These are phyloP conservation scores for Tetramorium bicarinatum DNA, from an alignment of 2,888 invertebrate species.

Conservation along the genomic window DNA sequence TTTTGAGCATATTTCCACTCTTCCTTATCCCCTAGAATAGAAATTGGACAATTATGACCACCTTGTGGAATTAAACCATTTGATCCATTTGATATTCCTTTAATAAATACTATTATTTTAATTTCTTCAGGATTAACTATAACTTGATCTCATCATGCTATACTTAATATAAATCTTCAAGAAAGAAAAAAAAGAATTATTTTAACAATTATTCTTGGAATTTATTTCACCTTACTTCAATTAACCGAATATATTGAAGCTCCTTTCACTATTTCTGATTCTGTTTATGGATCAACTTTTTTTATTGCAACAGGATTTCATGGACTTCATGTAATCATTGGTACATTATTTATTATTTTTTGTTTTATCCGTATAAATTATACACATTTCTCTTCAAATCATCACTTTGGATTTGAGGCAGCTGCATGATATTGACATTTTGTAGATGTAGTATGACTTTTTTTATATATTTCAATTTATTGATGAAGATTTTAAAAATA, in stretches of 20 bases:
- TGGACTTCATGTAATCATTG: constrained; percentile 58
- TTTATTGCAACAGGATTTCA: constrained; percentile 41
- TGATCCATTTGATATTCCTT: constrained; percentile 91
- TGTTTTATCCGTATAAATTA: constrained; percentile 55
- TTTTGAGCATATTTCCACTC: not conserved
- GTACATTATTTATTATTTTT: constrained; percentile 87
- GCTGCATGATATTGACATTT: too few species aligned
- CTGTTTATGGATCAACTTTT: constrained; percentile 81
- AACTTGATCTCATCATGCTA: constrained; percentile 89
- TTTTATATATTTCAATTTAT: constrained; percentile 88
- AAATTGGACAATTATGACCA: constrained; percentile 87
- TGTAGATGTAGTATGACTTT: constrained; percentile 87
- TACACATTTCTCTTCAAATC: constrained; percentile 65
- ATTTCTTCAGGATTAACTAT: constrained; percentile 90
- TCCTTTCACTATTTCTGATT: constrained; percentile 88
- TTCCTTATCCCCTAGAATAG: constrained; percentile 85
- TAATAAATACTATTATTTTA: constrained; percentile 91
- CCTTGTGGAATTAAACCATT: constrained; percentile 91
- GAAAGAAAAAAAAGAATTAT: constrained; percentile 86
- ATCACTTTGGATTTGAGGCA: constrained; percentile 89
- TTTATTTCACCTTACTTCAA: constrained; percentile 90
- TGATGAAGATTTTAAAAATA: constrained; percentile 85
- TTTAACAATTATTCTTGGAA: constrained; percentile 88
- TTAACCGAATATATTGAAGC: constrained; percentile 90
- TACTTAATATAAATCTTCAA: constrained; percentile 87